Evolutionary conservation across 2,113 vertebrate species (phyloP), one percentile per base, ranked within the genome.

Genomic region (Oncorhynchus keta): DNA sequence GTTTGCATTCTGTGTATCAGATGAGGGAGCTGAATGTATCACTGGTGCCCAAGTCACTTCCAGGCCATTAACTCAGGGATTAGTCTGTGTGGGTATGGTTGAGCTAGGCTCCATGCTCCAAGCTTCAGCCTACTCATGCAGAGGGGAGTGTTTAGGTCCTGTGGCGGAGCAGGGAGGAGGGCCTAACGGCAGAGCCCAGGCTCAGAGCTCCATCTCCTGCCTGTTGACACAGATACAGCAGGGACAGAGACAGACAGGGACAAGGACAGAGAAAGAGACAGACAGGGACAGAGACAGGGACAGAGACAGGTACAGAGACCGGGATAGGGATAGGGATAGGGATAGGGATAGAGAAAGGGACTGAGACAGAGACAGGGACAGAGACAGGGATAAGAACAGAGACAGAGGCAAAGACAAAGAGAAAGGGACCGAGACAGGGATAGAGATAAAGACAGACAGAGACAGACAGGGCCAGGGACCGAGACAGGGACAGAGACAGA

Each of bases 51-150:
- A 72, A 22, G 26, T 77, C 79, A 69, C 72, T 72, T 67, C 72
- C 72, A 16, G 70, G 74, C 74, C 73, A 79, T 81, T 81, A 78
- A 79, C 77, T 79, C 70, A 67, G 79, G 83, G 79, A 85, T 87
- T 78, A 72, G 65, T 61, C 70, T 71, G 68, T 35, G 45, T 71
- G 70, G 48, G 45, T 71, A 51, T 55, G 70, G 49, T 55, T 65
- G 68, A 75, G 65, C 45, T 70, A 18, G 45, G 77, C 45, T 68
- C 77, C 76, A 67, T 78, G 81, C 61, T 49, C 76, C 76, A 78
- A 72, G 79, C 79, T 48, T 68, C 68, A 7, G 48, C 77, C 75
- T 72, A 66, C 62, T 70, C 76, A 74, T 79, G 75, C 79, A 75
- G 79, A 76, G 75, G 57, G 57, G 70, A 76, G 26, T 9, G 74